Evolutionary conservation across 2,888 invertebrate genomes (phyloP), one percentile per base, ranked within the genome.

Genomic region (Eristalis arbustorum): DNA sequence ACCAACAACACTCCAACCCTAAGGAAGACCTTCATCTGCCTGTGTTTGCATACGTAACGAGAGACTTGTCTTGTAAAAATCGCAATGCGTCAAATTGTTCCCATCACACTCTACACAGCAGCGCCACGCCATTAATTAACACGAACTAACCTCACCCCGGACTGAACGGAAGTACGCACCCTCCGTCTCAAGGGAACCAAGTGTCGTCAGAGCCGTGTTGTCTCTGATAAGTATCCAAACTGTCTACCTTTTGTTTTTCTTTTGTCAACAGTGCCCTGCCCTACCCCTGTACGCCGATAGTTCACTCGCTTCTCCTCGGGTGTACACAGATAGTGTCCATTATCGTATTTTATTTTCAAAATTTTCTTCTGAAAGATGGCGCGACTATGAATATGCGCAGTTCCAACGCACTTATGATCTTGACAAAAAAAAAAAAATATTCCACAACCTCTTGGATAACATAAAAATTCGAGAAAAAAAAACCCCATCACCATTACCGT

Each of bases 241-340:
- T 49, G 37, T 71, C 57, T 67, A 0, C 18, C 31, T 14, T 61
- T 49, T 63, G 42, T 34, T 31, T 75, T 62, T 72, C 13, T 31
- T 80, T 67, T 75, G 80, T 84, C 67, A 79, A 72, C 75, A 63
- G 71, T 34, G 42, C 18, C 18, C 18, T 4, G 6, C 18, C 18
- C 6, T 8, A 8, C 18, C 18, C 8, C 49, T 8, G 1, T 8
- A 18, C 18, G 2, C 8, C 14, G n/a, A 42, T 42, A 49, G 18
- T 49, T 22, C 18, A 49, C 49, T 49, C 42, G 18, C 8, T 18
- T 11, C 13, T 37, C 10, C 10, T 8, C 10, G 31, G 13, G 13
- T 37, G 13, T 37, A n/a, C n/a, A n/a, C n/a, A 37, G 37, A 37
- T 37, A 37, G 37, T 13, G 37, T 34, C 31, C 31, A 31, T 31